Evolutionary conservation across 2,113 vertebrate species (phyloP), one percentile per base, ranked within the genome.

Genomic region (Bungarus multicinctus): DNA sequence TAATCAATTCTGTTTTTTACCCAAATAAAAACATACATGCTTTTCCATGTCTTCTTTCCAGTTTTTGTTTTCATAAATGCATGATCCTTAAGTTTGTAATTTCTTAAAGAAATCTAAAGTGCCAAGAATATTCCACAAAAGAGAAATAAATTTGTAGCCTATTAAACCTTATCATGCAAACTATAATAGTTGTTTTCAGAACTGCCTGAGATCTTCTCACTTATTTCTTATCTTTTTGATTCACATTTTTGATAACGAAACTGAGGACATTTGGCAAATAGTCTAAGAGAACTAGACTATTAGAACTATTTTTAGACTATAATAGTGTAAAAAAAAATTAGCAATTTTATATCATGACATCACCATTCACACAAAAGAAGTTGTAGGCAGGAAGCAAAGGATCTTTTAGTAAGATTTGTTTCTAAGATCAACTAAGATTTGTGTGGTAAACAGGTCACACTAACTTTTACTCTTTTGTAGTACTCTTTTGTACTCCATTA

Each of bases 141-240:
- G 39, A 96, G 93, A 89, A 87, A 88, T 87, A 90, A 93, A 86
- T 90, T 91, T 92, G 50, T 88, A 93, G 43, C 95, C 93, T 93
- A 93, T 91, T 57, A 86, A 92, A 94, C 57, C 7, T 57, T 57
- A 39, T 11, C 3, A 52, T 74, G 58, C 2, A 23, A n/a, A 16
- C 34, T 60, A 14, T 47, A 60, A 89, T 89, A 30, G 25, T 11
- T 89, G 88, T 60, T 64, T 89, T 45, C 55, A 89, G 55, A 60
- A 47, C 5, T 47, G 12, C 85, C 22, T 14, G 34, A 8, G 2
- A 16, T n/a, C 1, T 10, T 55, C 50, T 52, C 27, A 20, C 25
- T 87, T 87, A 52, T 87, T 87, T 87, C 85, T 52, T 27, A 27
- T 8, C 30, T 27, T n/a, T 87, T 27, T 87, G 12, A 52, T 87